phyloP scores from a whole-genome alignment of 2,888 invertebrate genomes.

The Leucoma salicis region DNA sequence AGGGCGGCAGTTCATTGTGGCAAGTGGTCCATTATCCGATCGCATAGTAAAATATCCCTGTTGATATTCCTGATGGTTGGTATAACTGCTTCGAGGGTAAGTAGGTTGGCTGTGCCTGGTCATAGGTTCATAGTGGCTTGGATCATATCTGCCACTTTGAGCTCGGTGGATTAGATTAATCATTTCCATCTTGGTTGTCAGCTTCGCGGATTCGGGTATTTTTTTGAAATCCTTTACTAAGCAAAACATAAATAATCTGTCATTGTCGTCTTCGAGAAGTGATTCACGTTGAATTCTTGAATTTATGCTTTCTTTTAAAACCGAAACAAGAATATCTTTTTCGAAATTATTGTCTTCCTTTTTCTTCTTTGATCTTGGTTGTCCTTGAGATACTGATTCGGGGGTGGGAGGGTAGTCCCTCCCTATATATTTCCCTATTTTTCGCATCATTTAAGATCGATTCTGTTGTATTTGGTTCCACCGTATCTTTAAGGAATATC shows the following conservation, averaged over 20 bases:
- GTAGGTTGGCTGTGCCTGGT: constrained; percentile 16
- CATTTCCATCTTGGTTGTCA: constrained; percentile 1
- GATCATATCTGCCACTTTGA: constrained; percentile 5
- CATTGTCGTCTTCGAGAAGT: constrained; percentile 13
- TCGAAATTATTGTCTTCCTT: constrained; percentile 10
- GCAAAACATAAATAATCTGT: constrained; percentile 18
- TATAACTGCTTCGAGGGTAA: constrained; percentile 18
- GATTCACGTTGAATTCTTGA: constrained; percentile 7
- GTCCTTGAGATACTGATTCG: constrained; percentile 17
- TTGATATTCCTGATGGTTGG: constrained; percentile 16
- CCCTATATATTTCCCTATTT: too few relatives aligned
- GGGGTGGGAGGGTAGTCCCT: constrained; percentile 14
- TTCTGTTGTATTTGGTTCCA: constrained; percentile 17
- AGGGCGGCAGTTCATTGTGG: constrained; percentile 6
- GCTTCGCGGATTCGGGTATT: constrained; percentile 10
- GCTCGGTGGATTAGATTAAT: constrained; percentile 6
- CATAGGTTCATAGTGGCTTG: constrained; percentile 6
- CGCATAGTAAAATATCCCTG: constrained; percentile 19
- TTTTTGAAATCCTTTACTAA: constrained; percentile 14
- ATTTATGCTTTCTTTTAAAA: not conserved
- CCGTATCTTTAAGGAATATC: constrained; percentile 14
- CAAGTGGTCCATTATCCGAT: constrained; percentile 14
- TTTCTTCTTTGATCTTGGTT: constrained; percentile 5
- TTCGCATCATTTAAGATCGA: constrained; percentile 12
- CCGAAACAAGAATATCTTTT: constrained; percentile 14